A percentile compares a stretch with the other conserved stretches of the same genome.
These are phyloP conservation scores for Notarius lentiginosus DNA, from an alignment of 2,113 vertebrate species.

Conservation along the genomic window DNA sequence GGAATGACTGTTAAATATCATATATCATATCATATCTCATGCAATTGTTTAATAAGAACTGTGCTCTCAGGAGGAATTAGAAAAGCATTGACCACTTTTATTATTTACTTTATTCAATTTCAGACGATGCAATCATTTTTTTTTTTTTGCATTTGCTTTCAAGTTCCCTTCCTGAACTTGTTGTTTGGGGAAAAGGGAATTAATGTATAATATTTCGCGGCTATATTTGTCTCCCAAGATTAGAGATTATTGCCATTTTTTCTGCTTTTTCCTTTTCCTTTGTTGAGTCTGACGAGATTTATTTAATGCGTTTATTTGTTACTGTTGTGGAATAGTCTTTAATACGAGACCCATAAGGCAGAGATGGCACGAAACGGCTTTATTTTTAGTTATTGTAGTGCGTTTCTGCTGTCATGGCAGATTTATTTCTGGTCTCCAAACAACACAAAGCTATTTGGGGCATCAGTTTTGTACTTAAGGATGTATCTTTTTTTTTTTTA, in stretches of 20 bases:
- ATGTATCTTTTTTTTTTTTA: neutral
- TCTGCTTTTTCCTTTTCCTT: neutral
- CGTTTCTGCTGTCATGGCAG: slow-evolving; percentile 19
- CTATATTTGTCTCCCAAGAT: neutral
- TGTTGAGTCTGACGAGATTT: neutral
- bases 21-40: neutral
- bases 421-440: slow-evolving; percentile 15
- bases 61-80: neutral
- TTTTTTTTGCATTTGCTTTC: neutral
- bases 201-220: neutral
- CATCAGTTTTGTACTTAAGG: neutral
- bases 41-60: neutral
- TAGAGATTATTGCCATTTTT: neutral
- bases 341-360: slow-evolving; percentile 17
- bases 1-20: too few relatives aligned
- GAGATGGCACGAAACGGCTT: neutral
- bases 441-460: slow-evolving; percentile 5
- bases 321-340: slow-evolving; percentile 1
- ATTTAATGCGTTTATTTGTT: slow-evolving; percentile 5
- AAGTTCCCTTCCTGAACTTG: neutral
- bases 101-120: neutral
- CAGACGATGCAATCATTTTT: neutral
- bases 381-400: slow-evolving; percentile 16
- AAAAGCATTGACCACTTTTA: neutral
- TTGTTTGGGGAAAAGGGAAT: too few relatives aligned